Evolutionary conservation across 1,140 invertebrate species (phyloP), one percentile per base, ranked within the genome.

Genomic region (Bombus vancouverensis): DNA sequence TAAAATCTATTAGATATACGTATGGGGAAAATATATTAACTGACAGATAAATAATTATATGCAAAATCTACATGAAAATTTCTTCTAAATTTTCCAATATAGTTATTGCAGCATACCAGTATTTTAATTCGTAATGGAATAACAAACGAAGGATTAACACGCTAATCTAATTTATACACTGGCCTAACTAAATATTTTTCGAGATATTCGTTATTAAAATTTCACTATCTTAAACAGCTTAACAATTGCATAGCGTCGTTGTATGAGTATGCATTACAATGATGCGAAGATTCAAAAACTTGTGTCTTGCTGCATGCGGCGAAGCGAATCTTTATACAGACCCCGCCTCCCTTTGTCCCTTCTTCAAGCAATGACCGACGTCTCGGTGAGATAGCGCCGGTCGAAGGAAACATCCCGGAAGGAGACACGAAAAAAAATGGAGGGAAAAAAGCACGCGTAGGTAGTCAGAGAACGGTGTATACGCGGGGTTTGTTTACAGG

Each of bases 401-500:
- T 72, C 68, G n/a, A 22, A 81, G 78, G 77, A 81, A 81, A 44
- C 25, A 73, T 39, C 39, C 65, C 78, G 83, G 70, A 73, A 81
- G 57, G 28, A 44, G 68, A 53, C 73, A 32, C 25, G 18, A 53
- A 81, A 72, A 42, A 47, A 71, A 42, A 66, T n/a, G 47, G 32
- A 28, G 83, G 65, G 70, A 81, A 57, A 62, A 84, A 42, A 28
- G 53, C 78, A 85, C 70, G 78, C 79, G 87, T 82, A 75, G 79
- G 74, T 82, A 81, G 87, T 53, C 73, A 59, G 75, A 34, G 88
- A n/a, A 65, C 81, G 70, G 57, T 78, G 71, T n/a, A 72, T 85
- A 85, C 89, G 85, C 81, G 87, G 87, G 82, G 81, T 90, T 89
- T 92, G 91, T 92, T 91, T 91, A 92, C 89, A 89, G 86, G 68